Percentiles rank a stretch among this genome's conserved stretches.
These are phyloP conservation scores for Meriones psammophilus DNA, from an alignment of 2,797 vertebrate species.

Conservation along the genomic window DNA sequence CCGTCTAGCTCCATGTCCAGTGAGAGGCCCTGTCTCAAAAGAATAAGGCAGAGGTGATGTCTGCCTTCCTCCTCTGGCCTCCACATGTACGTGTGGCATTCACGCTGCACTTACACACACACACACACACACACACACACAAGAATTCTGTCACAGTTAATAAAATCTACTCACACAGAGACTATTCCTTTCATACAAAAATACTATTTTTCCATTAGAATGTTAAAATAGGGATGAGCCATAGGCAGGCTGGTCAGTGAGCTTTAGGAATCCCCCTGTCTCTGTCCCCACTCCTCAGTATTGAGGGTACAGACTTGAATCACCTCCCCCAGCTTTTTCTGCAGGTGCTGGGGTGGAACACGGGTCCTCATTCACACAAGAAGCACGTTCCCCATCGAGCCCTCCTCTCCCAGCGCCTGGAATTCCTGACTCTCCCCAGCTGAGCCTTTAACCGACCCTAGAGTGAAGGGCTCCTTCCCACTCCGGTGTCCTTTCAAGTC, in stretches of 20 bases:
- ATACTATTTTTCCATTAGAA: background rate
- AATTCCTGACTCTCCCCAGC: background rate
- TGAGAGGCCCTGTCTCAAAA: background rate
- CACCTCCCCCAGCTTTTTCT: background rate
- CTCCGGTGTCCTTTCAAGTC: too few species aligned
- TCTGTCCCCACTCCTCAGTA: background rate
- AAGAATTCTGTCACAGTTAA: background rate
- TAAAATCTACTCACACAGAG: background rate
- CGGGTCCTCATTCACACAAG: background rate
- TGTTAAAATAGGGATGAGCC: background rate
- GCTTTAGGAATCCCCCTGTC: background rate
- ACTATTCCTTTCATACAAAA: background rate
- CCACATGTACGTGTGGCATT: background rate
- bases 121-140: background rate
- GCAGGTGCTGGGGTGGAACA: too few species aligned
- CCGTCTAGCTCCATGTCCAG: background rate
- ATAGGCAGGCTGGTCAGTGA: background rate
- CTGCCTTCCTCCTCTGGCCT: background rate
- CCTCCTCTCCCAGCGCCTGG: background rate
- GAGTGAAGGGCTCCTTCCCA: background rate
- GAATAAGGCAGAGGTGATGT: background rate
- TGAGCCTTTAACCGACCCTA: background rate
- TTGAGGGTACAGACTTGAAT: background rate
- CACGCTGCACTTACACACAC: background rate
- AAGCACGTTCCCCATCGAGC: background rate